Conservation (phyloP, 2,888 invertebrate species). For the Dolomedes plantarius region DNA sequence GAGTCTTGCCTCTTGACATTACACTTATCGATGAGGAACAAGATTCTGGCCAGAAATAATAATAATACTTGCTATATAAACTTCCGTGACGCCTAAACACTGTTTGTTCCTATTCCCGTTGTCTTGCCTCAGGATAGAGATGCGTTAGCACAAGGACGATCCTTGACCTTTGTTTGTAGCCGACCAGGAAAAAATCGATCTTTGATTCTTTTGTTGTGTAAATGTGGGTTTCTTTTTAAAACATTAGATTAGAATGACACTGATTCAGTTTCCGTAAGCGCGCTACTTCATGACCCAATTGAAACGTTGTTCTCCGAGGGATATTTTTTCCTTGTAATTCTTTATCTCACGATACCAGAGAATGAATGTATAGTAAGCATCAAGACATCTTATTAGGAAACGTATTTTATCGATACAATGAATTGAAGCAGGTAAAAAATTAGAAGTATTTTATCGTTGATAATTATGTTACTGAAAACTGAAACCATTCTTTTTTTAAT, state of each 20-base stretch:
- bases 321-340: neutral
- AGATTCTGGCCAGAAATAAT: too few species aligned
- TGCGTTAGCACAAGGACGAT: constrained; percentile 28
- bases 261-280: constrained; percentile 8
- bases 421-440: too few species aligned
- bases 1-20: too few species aligned
- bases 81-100: neutral
- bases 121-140: constrained; percentile 29
- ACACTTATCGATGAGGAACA: too few species aligned
- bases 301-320: neutral
- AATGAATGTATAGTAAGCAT: too few species aligned
- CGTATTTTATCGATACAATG: too few species aligned
- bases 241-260: constrained; percentile 5
- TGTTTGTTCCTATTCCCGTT: constrained; percentile 13
- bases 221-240: constrained; percentile 46
- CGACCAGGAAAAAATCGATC: constrained; percentile 42
- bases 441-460: too few species aligned
- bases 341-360: neutral
- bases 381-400: too few species aligned
- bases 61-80: too few species aligned
- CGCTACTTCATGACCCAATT: neutral
- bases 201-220: constrained; percentile 24
- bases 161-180: constrained; percentile 45
- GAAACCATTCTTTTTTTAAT: too few species aligned
- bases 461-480: too few species aligned